Percentiles rank a stretch among this genome's conserved stretches.
Conservation (phyloP, 2,113 vertebrate genomes). For the Malurus elegans region DNA sequence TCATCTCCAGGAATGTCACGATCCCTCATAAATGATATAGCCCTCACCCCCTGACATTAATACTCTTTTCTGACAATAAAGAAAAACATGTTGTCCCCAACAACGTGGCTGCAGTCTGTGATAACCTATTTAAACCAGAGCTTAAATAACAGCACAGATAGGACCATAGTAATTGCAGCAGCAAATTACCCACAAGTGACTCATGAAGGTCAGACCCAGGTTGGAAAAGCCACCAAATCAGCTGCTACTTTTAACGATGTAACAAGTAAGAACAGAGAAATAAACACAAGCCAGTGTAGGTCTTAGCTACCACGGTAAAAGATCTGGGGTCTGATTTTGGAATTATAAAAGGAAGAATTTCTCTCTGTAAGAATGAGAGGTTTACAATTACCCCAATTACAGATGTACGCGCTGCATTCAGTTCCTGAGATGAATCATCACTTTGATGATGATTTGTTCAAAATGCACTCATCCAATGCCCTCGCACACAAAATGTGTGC, state of each 20-base stretch:
- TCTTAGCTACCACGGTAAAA: not conserved
- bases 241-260: conserved; percentile 5
- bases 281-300: not conserved
- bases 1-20: not conserved
- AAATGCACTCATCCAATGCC: conserved; percentile 5
- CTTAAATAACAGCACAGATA: conserved; percentile 60
- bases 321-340: conserved; percentile 5
- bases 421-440: conserved; percentile 55
- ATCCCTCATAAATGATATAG: not conserved
- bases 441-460: conserved; percentile 36
- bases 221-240: conserved; percentile 53
- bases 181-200: conserved; percentile 65
- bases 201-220: conserved; percentile 58
- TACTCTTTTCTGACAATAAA: conserved; percentile 2
- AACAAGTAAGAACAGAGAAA: conserved; percentile 5
- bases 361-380: conserved; percentile 35
- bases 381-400: conserved; percentile 45
- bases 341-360: not conserved
- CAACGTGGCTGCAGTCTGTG: not conserved
- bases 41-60: not conserved
- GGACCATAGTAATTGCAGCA: conserved; percentile 49
- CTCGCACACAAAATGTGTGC: not conserved
- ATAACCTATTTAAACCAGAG: not conserved
- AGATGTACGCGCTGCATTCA: not conserved
- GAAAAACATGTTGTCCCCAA: conserved; percentile 8